Base-by-base conservation (phyloP, 2,113 vertebrate species). In the Tragelaphus imberbis region DNA sequence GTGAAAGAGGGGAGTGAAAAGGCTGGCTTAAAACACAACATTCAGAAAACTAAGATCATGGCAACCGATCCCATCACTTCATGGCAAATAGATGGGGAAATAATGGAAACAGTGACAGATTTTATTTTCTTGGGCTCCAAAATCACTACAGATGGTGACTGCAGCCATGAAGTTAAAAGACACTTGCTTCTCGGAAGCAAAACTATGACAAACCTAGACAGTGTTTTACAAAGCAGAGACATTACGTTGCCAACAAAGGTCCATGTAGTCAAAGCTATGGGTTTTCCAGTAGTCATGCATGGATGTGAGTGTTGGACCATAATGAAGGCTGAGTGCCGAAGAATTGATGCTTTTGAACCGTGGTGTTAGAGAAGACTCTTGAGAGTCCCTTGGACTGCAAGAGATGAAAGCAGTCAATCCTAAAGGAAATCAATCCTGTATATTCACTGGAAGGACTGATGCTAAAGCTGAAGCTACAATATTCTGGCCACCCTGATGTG, bases 11-110 rank as follows among this genome's bases (percentile, higher is more conserved):
- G 0, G n/a, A 71, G 65, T 71, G 65, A 71, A 36, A 68, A 36
- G 36, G n/a, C 19, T 71, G 65, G 65, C n/a, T 71, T 21, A 36
- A 71, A 71, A 12, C 65, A 0, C 65, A 71, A 71, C 65, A 36
- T 71, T 5, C 65, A 71, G 9, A 36, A 71, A 71, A 71, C n/a
- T 21, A 71, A 23, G 33, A 71, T 36, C 65, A 71, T 71, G 65
- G n/a, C 65, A 23, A 12, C n/a, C 0, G 0, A n/a, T 71, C n/a
- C 9, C 19, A 23, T 23, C 19, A 71, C 4, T 71, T 71, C n/a
- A 23, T 6, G n/a, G n/a, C n/a, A 36, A 12, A 71, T 71, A 36
- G 65, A 36, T 71, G 9, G n/a, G n/a, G n/a, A 71, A 71, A 23
- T n/a, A 71, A 71, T 36, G n/a, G 33, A 71, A 36, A 36, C 5